Conservation (phyloP, 2,797 vertebrate genomes). For the Hypotaenidia okinawae region DNA sequence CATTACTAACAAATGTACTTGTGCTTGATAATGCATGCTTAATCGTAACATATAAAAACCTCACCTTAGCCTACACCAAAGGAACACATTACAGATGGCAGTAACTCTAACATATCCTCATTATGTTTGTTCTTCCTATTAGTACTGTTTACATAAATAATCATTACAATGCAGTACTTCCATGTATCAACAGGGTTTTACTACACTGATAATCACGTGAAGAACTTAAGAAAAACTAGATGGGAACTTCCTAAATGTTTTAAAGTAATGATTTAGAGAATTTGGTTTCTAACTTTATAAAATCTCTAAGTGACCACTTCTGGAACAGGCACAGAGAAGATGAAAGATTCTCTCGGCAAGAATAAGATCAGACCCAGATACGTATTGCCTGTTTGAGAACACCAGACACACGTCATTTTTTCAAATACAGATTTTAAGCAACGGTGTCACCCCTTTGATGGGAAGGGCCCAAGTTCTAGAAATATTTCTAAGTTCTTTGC, state of each 20-base stretch:
- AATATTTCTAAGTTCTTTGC: neutral
- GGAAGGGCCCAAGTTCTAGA: neutral
- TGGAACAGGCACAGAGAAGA: neutral
- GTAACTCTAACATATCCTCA: neutral
- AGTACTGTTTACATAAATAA: neutral
- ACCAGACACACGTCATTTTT: fast-evolving
- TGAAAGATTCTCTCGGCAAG: neutral
- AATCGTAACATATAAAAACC: conserved; percentile 7
- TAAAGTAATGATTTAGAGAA: neutral
- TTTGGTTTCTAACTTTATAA: neutral
- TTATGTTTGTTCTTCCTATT: neutral
- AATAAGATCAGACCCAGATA: neutral
- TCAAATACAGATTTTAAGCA: neutral
- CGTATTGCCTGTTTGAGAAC: fast-evolving
- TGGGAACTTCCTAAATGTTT: neutral
- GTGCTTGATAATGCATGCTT: conserved; percentile 43
- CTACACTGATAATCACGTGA: neutral
- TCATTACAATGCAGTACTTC: neutral
- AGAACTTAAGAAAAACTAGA: neutral
- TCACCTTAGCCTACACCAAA: neutral
- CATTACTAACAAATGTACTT: conserved; percentile 21
- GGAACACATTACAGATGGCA: neutral
- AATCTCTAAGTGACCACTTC: neutral
- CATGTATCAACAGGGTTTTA: neutral
- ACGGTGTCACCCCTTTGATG: neutral